These are phyloP conservation scores for Globodera rostochiensis DNA, from an alignment of 1,140 invertebrate genomes.

Conservation along the genomic window DNA sequence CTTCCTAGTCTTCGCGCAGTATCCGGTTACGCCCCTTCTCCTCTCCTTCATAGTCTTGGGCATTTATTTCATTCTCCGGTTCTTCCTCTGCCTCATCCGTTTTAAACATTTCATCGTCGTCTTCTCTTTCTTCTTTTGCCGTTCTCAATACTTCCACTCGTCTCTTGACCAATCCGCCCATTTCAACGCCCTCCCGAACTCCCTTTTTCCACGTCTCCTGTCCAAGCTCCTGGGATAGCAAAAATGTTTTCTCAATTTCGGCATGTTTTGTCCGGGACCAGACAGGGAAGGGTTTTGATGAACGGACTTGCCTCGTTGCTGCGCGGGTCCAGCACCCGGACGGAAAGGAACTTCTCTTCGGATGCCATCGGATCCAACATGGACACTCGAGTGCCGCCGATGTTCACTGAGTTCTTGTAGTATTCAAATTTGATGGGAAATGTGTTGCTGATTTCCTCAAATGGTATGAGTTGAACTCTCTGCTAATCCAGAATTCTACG, in stretches of 20 bases:
- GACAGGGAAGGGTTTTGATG: too few species aligned
- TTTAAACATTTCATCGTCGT: not conserved
- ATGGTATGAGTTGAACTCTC: not conserved
- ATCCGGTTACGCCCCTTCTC: too few species aligned
- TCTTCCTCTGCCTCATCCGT: too few species aligned
- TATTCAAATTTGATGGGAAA: slow-evolving; percentile 25
- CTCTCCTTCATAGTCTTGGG: too few species aligned
- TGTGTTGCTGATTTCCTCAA: slow-evolving; percentile 20
- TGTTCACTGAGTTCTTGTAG: slow-evolving; percentile 30
- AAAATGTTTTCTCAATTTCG: not conserved
- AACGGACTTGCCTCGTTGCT: slow-evolving; percentile 5
- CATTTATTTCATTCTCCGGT: too few species aligned
- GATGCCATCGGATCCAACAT: slow-evolving; percentile 25
- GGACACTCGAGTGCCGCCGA: slow-evolving; percentile 24
- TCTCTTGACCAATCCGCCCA: slow-evolving; percentile 18
- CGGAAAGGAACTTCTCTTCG: slow-evolving; percentile 27
- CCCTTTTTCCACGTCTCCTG: slow-evolving; percentile 22
- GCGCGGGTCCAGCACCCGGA: slow-evolving; percentile 16
- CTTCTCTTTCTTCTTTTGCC: not conserved
- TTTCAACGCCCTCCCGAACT: slow-evolving; percentile 4
- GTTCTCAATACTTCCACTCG: not conserved
- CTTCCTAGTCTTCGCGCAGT: too few species aligned
- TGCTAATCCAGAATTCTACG: not conserved
- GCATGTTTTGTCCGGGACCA: too few species aligned
- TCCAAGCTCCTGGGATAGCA: not conserved